Evolutionary conservation across 1,140 invertebrate species (phyloP), one percentile per base, ranked within the genome.

Genomic region (Hylaeus anthracinus): DNA sequence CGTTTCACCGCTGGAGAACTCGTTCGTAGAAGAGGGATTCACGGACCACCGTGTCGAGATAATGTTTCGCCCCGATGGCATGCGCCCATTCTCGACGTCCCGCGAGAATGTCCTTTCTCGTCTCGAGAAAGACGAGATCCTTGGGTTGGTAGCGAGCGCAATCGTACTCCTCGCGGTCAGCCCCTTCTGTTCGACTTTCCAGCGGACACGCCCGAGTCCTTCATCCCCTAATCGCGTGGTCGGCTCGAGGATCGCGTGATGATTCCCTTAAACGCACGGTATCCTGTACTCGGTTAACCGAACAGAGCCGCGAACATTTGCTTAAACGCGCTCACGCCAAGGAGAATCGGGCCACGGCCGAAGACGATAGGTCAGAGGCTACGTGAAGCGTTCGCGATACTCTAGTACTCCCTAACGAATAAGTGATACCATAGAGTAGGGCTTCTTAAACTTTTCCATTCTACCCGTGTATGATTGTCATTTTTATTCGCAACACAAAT

Each of bases 301-400:
- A 90, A 89, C 84, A 79, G 87, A 89, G 89, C 74, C 88, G 86
- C 84, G 83, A 86, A 90, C 89, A 83, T 91, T 90, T 90, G 86
- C 85, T 85, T 81, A 82, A 83, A 81, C 84, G 56, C 78, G 63
- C 76, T 74, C 82, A 81, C 83, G 80, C 81, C 60, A n/a, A 74
- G 83, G 86, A 71, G 80, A 88, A 84, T 86, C 73, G 73, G 43
- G 43, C 26, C 26, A 26, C 26, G 43, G 43, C 43, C 43, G 43
- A 26, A 26, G 43, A 45, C 51, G 51, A 53, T 53, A 9, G 51
- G 26, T 26, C 26, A 26, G 26, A 26, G 26, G 26, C 26, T 26
- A 26, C 26, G 26, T 26, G 26, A 26, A 26, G 26, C 26, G 26
- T 26, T 26, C 26, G 26, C 26, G 26, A 26, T 26, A 26, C 26